Evolutionary conservation across 2,113 vertebrate genomes (phyloP).

Genomic region (Gobiocypris rarus): DNA sequence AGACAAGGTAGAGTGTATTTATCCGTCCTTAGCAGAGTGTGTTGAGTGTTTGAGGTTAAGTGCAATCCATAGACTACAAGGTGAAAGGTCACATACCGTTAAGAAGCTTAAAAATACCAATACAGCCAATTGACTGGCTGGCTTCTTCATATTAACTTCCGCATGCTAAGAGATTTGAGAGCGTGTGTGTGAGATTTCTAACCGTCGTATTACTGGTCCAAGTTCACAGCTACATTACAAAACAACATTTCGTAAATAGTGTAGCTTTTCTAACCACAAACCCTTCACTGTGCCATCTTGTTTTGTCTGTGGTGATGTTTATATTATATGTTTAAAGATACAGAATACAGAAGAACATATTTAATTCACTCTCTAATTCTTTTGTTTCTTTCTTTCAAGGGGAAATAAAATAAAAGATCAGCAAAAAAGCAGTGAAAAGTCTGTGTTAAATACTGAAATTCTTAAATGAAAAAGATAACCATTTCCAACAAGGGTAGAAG

Average conservation of each 20-base stretch:
- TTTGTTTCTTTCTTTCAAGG: neutral
- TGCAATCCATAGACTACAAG: neutral
- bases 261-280: slow-evolving; percentile 43
- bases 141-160: slow-evolving; percentile 29
- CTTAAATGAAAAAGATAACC: no score
- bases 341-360: neutral
- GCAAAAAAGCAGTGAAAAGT: neutral
- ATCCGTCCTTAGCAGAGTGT: neutral
- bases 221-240: slow-evolving; percentile 56
- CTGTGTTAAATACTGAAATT: no score
- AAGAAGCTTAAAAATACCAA: slow-evolving; percentile 23
- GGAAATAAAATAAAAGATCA: neutral
- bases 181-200: neutral
- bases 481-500: no score
- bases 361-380: neutral
- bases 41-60: neutral
- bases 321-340: neutral
- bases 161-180: slow-evolving; percentile 21
- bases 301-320: neutral
- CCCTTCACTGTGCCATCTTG: neutral
- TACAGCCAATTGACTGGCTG: slow-evolving; percentile 20
- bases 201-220: slow-evolving; percentile 41
- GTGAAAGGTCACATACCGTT: slow-evolving; percentile 12
- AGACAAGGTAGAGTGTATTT: neutral
- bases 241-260: slow-evolving; percentile 58